Evolutionary conservation across 1,140 invertebrate species (phyloP).

Genomic region (Drosophila varians): DNA sequence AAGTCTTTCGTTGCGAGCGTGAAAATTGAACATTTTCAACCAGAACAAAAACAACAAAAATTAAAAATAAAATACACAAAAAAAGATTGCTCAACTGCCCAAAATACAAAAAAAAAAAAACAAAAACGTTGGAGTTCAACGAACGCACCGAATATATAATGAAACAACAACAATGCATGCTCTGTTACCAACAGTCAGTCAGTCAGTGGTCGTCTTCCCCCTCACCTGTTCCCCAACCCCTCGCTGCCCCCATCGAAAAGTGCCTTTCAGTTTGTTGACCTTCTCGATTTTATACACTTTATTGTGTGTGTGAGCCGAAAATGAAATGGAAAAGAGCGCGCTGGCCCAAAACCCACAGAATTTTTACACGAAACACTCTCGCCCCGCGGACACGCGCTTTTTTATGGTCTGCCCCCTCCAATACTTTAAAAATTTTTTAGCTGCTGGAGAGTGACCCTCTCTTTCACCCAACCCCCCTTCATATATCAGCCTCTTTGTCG

Average conservation of each 20-base stretch:
- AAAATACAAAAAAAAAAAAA: slow-evolving; percentile 32
- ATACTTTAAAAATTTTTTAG: slow-evolving; percentile 15
- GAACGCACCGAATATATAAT: slow-evolving; percentile 72
- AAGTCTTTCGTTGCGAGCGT: slow-evolving; percentile 61
- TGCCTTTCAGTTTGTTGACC: slow-evolving; percentile 73
- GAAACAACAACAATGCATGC: slow-evolving; percentile 55
- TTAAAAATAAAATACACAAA: slow-evolving; percentile 22
- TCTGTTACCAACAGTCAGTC: slow-evolving; percentile 66
- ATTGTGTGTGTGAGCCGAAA: slow-evolving; percentile 52
- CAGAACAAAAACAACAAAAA: slow-evolving; percentile 21
- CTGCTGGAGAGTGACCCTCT: slow-evolving; percentile 21
- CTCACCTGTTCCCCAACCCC: neutral
- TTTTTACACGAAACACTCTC: slow-evolving; percentile 67
- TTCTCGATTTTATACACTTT: slow-evolving; percentile 42
- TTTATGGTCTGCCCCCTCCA: slow-evolving; percentile 17
- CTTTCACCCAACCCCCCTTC: slow-evolving; percentile 2
- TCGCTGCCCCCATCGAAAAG: slow-evolving; percentile 30
- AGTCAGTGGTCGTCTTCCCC: slow-evolving; percentile 53
- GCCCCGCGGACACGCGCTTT: slow-evolving; percentile 40
- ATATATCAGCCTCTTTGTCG: slow-evolving; percentile 4
- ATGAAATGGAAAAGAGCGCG: slow-evolving; percentile 76
- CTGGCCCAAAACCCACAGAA: slow-evolving; percentile 39
- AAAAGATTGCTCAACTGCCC: slow-evolving; percentile 64
- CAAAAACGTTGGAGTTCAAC: slow-evolving; percentile 51
- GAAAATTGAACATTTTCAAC: slow-evolving; percentile 15